Evolutionary conservation across 2,113 vertebrate species (phyloP).

Genomic region (Rhea americana): DNA sequence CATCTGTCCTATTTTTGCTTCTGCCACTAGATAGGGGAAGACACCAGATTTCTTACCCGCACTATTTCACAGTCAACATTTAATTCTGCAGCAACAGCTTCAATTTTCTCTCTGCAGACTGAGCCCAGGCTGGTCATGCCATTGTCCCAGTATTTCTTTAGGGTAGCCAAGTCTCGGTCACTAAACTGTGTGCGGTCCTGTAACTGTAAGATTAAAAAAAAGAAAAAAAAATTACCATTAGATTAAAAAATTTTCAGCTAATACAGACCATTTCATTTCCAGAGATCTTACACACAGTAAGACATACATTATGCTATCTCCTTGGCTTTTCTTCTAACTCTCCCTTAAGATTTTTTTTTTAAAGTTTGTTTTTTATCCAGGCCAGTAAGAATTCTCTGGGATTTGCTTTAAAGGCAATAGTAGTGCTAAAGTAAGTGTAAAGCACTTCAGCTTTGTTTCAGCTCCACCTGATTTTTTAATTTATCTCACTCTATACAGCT

Average conservation of each 20-base stretch:
- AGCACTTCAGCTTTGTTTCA: slow-evolving; percentile 19
- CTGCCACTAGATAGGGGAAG: slow-evolving; percentile 46
- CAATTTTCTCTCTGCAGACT: slow-evolving; percentile 97
- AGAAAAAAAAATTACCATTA: slow-evolving; percentile 34
- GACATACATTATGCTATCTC: neutral
- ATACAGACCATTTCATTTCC: neutral
- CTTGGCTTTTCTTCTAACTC: neutral
- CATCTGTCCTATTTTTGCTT: slow-evolving; percentile 62
- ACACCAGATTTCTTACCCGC: slow-evolving; percentile 84
- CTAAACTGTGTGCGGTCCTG: slow-evolving; percentile 98
- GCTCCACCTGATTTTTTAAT: slow-evolving; percentile 26
- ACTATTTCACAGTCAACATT: slow-evolving; percentile 98
- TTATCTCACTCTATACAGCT: slow-evolving; percentile 3
- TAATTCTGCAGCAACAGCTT: slow-evolving; percentile 91
- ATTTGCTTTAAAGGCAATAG: neutral
- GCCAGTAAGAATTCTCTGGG: slow-evolving; percentile 4
- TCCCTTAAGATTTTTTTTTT: neutral
- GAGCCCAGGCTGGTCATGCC: slow-evolving; percentile 99
- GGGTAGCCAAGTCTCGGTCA: slow-evolving; percentile 88
- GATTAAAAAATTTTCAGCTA: neutral
- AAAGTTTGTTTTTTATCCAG: neutral
- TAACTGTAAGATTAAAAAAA: slow-evolving; percentile 80
- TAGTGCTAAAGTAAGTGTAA: neutral
- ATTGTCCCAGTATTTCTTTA: slow-evolving; percentile 98
- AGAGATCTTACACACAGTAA: neutral